Base-by-base conservation (phyloP, 2,113 vertebrate genomes). In the Pseudonaja textilis region DNA sequence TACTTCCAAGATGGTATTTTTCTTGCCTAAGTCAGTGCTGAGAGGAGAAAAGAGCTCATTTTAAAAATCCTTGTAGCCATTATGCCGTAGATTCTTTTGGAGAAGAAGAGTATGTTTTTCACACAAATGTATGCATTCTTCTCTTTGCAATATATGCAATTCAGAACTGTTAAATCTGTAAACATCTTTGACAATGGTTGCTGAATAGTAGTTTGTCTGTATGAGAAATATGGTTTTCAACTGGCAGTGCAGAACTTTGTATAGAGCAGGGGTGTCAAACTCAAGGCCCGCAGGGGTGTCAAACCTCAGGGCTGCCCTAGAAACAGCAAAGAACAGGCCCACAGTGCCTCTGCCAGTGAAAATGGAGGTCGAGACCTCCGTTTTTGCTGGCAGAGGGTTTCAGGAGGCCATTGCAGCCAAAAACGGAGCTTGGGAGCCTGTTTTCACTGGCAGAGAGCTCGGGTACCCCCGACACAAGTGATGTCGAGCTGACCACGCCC, bases 41-140 rank as follows among this genome's bases (percentile, higher is more conserved):
- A 93, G 85, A 85, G 89, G 87, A 95, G 89, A 90, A 42, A 96
- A 96, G 96, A 97, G 94, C 90, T 95, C 91, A 94, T 95, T 96
- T 95, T 96, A 94, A 95, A 96, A 96, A 96, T 90, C 93, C 64
- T 54, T 89, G 52, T 47, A 85, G 50, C 57, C 1, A 9, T 69
- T 90, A 56, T 55, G 39, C 18, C 47, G 42, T 2, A 11, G 4
- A 8, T 74, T 47, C 25, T 90, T 11, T 91, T 87, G 34, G 89
- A 92, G 61, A 42, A 47, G 57, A 25, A 74, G 45, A 25, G 88
- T 34, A 14, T 69, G 52, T 18, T 3, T 54, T 56, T 50, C 85
- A 81, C 3, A 16, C 56, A 64, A 61, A 88, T 42, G 34, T 52
- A 12, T 45, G 39, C 3, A 25, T 18, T 57, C 81, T 59, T 57